These are phyloP conservation scores for Albula goreensis DNA, from an alignment of 2,113 vertebrate species.

Conservation along the genomic window DNA sequence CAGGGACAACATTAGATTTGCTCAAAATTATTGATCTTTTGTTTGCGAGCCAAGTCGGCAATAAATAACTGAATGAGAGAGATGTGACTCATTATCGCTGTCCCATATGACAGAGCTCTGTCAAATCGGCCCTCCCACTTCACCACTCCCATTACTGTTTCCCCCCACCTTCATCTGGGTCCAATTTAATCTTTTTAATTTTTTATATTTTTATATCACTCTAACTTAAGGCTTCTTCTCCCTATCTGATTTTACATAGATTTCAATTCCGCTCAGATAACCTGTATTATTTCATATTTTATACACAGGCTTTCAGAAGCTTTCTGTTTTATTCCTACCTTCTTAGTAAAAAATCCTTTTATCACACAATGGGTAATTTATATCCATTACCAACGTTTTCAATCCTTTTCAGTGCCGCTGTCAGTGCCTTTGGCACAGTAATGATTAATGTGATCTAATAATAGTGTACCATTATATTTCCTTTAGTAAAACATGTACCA, in stretches of 20 bases:
- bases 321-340: conserved; percentile 99
- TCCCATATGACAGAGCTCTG: conserved; percentile 77
- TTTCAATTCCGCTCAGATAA: conserved; percentile 75
- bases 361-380: conserved; percentile 99
- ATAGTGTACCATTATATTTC: conserved; percentile 99
- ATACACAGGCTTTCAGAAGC: conserved; percentile 87
- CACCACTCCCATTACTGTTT: conserved; percentile 30
- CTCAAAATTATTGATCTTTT: conserved; percentile 85
- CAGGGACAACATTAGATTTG: conserved; percentile 81
- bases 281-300: conserved; percentile 86
- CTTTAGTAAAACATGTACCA: conserved; percentile 99
- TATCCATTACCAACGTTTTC: conserved; percentile 99
- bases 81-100: conserved; percentile 78
- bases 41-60: conserved; percentile 78
- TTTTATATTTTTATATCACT: conserved; percentile 59
- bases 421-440: conserved; percentile 99
- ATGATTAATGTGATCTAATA: conserved; percentile 99
- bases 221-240: conserved; percentile 66
- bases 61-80: conserved; percentile 76
- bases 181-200: conserved; percentile 68
- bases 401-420: conserved; percentile 99
- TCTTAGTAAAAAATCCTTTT: conserved; percentile 99
- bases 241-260: conserved; percentile 78
- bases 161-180: conserved; percentile 18
- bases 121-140: conserved; percentile 64